These are phyloP conservation scores for Allolobophora icterica DNA, from an alignment of 2,888 invertebrate genomes.

Conservation along the genomic window DNA sequence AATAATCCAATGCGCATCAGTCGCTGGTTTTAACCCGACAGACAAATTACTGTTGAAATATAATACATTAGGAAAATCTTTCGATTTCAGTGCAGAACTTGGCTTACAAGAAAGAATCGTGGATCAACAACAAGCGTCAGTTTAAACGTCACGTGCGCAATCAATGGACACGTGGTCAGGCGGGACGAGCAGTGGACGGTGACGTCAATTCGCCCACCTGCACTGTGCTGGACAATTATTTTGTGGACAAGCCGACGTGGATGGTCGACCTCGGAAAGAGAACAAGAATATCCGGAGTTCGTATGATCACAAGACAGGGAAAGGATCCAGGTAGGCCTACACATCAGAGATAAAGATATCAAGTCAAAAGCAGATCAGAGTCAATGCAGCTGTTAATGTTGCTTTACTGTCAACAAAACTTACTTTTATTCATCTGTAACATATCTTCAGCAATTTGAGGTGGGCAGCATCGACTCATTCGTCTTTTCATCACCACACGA, in stretches of 20 bases:
- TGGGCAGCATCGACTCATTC: too few species aligned
- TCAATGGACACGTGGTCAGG: conserved; percentile 59
- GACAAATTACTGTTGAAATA: neutral
- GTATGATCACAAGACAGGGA: conserved; percentile 66
- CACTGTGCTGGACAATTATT: conserved; percentile 68
- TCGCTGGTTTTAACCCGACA: neutral
- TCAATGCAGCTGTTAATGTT: too few species aligned
- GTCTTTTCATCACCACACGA: too few species aligned
- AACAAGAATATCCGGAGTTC: conserved; percentile 63
- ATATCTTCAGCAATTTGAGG: too few species aligned
- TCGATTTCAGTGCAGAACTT: conserved; percentile 67
- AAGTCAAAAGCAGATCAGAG: neutral
- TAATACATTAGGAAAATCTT: neutral
- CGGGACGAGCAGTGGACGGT: conserved; percentile 68
- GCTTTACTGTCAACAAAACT: too few species aligned
- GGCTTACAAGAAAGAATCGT: conserved; percentile 67
- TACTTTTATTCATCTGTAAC: too few species aligned
- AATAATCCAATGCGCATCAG: neutral
- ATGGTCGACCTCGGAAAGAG: conserved; percentile 68
- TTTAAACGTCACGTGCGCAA: conserved; percentile 66
- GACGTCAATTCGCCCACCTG: conserved; percentile 65
- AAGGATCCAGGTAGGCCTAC: conserved; percentile 42
- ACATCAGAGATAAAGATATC: neutral
- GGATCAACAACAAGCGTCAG: conserved; percentile 67
- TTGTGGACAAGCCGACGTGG: conserved; percentile 68